Conservation (phyloP, 2,888 invertebrate genomes). For the Caenorhabditis becei region DNA sequence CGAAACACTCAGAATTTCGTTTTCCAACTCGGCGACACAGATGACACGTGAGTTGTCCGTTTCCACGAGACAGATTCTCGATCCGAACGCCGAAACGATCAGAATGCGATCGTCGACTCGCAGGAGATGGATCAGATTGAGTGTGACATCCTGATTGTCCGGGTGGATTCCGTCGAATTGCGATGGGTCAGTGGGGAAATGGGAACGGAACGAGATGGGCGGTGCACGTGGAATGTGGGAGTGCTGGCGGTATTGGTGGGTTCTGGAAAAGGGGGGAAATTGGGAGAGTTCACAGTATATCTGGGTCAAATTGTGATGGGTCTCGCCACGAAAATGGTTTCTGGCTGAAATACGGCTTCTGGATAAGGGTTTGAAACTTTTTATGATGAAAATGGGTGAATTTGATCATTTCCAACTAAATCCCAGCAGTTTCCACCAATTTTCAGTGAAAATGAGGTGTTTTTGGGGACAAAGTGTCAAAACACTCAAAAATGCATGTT, state of each 20-base stretch:
- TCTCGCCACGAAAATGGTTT: too few species aligned
- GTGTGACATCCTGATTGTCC: slow-evolving; percentile 56
- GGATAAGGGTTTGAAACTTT: too few species aligned
- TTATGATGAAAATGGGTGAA: too few species aligned
- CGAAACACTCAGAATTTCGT: slow-evolving; percentile 65
- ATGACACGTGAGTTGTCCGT: slow-evolving; percentile 62
- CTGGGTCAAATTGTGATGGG: too few species aligned
- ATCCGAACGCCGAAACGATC: slow-evolving; percentile 52
- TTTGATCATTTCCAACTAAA: too few species aligned
- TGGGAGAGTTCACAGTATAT: too few species aligned
- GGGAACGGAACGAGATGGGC: slow-evolving; percentile 65
- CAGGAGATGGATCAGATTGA: slow-evolving; percentile 32
- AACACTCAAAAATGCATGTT: too few species aligned
- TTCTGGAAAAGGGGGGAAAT: too few species aligned
- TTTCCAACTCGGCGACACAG: slow-evolving; percentile 42
- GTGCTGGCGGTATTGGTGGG: slow-evolving; percentile 70
- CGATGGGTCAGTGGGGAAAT: slow-evolving; percentile 41
- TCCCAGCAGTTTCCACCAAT: too few species aligned
- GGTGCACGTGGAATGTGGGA: slow-evolving; percentile 50
- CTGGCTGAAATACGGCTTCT: too few species aligned
- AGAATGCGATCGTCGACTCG: slow-evolving; percentile 24
- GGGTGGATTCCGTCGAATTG: slow-evolving; percentile 56
- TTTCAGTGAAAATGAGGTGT: too few species aligned
- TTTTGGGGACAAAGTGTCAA: too few species aligned
- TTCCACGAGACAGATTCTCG: slow-evolving; percentile 56